phyloP scores from a whole-genome alignment of 2,888 invertebrate genomes.

The Lathronympha strigana region DNA sequence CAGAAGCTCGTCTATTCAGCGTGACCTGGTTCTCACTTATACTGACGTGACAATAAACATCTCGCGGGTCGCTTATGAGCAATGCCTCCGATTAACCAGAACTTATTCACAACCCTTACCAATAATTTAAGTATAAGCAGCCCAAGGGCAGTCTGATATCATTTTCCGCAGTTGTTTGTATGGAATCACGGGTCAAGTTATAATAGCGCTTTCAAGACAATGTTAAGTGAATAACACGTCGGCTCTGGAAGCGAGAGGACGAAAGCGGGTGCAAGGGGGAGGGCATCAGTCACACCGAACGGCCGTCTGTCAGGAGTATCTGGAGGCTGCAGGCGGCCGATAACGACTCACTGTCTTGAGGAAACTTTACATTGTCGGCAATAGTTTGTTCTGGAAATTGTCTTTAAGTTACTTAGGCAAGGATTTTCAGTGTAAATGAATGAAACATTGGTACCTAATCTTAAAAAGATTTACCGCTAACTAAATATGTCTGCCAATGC shows the following conservation, averaged over 20 bases:
- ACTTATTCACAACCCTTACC: not conserved
- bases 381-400: conserved; percentile 21
- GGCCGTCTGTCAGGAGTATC: conserved; percentile 33
- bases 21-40: conserved; percentile 30
- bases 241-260: not conserved
- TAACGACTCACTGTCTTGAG: conserved; percentile 23
- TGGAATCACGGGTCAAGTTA: not conserved
- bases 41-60: conserved; percentile 32
- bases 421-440: not conserved
- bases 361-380: conserved; percentile 13
- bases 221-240: not conserved
- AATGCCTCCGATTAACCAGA: conserved; percentile 25
- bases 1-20: conserved; percentile 32
- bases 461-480: not conserved
- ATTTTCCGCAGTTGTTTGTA: not conserved
- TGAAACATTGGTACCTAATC: not conserved
- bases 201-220: not conserved
- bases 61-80: conserved; percentile 33
- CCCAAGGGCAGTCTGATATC: not conserved
- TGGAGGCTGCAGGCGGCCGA: conserved; percentile 28
- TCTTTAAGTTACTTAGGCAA: conserved; percentile 4
- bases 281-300: conserved; percentile 22
- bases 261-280: conserved; percentile 3
- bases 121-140: not conserved
- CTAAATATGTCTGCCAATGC: too few species aligned